Percentiles rank a stretch among this genome's conserved stretches.
Evolutionary conservation across 1,140 invertebrate species (phyloP).

Genomic region (Vanessa tameamea): DNA sequence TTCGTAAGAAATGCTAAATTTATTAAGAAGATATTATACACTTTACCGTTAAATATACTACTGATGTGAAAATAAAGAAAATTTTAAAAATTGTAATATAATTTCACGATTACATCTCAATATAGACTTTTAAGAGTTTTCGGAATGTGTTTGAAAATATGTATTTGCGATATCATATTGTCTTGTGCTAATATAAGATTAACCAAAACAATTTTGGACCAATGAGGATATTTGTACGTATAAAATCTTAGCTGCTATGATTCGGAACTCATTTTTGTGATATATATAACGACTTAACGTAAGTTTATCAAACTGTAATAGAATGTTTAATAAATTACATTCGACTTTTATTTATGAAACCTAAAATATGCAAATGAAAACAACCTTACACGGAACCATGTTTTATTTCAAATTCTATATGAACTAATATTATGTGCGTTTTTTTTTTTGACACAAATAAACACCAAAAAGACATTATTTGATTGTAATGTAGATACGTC

Average conservation of each 20-base stretch:
- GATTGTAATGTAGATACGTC: slow-evolving; percentile 2
- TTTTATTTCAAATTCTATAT: slow-evolving; percentile 50
- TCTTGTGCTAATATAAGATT: not conserved
- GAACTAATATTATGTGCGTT: slow-evolving; percentile 36
- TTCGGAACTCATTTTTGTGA: slow-evolving; percentile 62
- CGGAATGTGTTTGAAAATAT: not conserved
- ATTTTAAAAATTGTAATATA: not conserved
- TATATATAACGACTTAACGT: slow-evolving; percentile 56
- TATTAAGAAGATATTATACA: not conserved
- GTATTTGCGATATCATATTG: not conserved
- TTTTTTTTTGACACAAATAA: slow-evolving; percentile 25
- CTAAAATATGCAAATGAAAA: slow-evolving; percentile 38
- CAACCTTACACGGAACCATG: slow-evolving; percentile 42
- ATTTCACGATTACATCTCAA: not conserved
- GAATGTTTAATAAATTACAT: slow-evolving; percentile 58
- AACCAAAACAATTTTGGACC: slow-evolving; percentile 49
- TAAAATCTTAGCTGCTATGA: slow-evolving; percentile 47
- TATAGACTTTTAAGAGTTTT: not conserved
- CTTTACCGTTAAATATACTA: not conserved
- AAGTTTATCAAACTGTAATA: slow-evolving; percentile 62
- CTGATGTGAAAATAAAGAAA: not conserved
- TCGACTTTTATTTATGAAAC: slow-evolving; percentile 42
- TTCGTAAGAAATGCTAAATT: slow-evolving; percentile 2
- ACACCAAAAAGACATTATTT: slow-evolving; percentile 17
- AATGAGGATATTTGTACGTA: slow-evolving; percentile 41